Base-by-base conservation (phyloP, 2,888 invertebrate genomes). In the Petrophora chlorosata region DNA sequence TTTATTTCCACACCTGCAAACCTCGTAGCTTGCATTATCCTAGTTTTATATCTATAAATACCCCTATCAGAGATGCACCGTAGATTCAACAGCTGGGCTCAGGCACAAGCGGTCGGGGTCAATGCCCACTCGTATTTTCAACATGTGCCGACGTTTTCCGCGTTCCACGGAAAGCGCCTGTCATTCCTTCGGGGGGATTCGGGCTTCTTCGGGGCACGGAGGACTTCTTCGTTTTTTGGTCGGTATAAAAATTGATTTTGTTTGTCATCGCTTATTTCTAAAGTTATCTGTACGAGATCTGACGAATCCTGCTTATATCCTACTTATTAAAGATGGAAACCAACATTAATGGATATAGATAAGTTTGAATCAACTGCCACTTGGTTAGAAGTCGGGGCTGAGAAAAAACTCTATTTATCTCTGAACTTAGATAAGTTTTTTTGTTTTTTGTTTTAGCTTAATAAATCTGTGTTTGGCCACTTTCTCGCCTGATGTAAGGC, bases 141-240 rank as follows among this genome's bases (percentile, higher is more conserved):
- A 89, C 89, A 88, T 87, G 84, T 86, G 87, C 85, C 76, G 81
- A 78, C 81, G 84, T 86, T 89, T 89, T 89, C 89, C 89, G 89
- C 89, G 89, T 89, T 89, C 89, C 85, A 76, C 70, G 88, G 86
- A 88, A 86, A 88, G 80, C 82, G 75, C 76, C 73, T 82, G 84
- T 82, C 85, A 82, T 81, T 83, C 82, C 80, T 82, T 87, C 87
- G 85, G 82, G 67, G 65, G 63, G 63, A 70, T 71, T 82, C 85
- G 87, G 71, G 42, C 30, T 63, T 65, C 76, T 78, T 86, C 87
- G 86, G 71, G 34, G 53, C 44, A 62, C 63, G 59, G 70, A 54
- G 53, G 56, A 53, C 43, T 58, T 41, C 25, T 65, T 65, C 57
- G 61, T 56, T 44, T 49, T 52, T 49, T 28, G 43, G 39, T 35